phyloP scores from a whole-genome alignment of 2,888 invertebrate genomes.

The Drosophila diplacantha region DNA sequence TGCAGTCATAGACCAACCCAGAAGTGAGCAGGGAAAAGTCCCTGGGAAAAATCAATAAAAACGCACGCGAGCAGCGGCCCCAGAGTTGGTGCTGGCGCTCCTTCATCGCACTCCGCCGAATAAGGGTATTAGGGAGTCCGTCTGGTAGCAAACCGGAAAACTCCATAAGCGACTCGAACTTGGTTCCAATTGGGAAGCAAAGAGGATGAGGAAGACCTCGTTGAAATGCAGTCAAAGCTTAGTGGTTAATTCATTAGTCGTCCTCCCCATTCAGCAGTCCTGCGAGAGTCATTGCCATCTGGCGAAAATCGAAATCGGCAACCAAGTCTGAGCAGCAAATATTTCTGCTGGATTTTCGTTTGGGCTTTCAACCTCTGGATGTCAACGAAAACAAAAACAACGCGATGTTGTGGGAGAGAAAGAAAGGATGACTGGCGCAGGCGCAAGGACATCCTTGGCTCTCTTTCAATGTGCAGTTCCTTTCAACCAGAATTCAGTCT shows the following conservation, averaged over 20 bases:
- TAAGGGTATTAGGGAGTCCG: not conserved
- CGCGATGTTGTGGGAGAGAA: conserved; percentile 3
- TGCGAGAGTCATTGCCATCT: conserved; percentile 20
- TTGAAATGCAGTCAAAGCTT: not conserved
- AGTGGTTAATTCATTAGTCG: not conserved
- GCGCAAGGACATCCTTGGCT: conserved; percentile 22
- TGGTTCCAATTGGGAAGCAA: not conserved
- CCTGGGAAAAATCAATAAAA: conserved; percentile 67
- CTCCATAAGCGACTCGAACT: conserved; percentile 10
- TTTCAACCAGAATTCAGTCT: conserved; percentile 8
- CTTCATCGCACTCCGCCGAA: not conserved
- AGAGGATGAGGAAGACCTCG: not conserved
- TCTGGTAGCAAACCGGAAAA: conserved; percentile 2
- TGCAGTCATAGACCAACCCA: conserved; percentile 7
- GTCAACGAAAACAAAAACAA: conserved; percentile 28
- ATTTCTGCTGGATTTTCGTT: conserved; percentile 11
- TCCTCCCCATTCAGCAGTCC: not conserved
- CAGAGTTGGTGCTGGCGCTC: not conserved
- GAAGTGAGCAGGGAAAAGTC: conserved; percentile 24
- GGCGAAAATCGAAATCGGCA: conserved; percentile 17
- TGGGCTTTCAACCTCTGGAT: conserved; percentile 4
- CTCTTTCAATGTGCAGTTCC: conserved; percentile 12
- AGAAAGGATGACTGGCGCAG: conserved; percentile 20
- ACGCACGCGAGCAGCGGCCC: conserved; percentile 51
- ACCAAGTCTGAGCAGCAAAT: conserved; percentile 17